These are phyloP conservation scores for Coptodon rendalli DNA, from an alignment of 2,113 vertebrate species.

Conservation along the genomic window DNA sequence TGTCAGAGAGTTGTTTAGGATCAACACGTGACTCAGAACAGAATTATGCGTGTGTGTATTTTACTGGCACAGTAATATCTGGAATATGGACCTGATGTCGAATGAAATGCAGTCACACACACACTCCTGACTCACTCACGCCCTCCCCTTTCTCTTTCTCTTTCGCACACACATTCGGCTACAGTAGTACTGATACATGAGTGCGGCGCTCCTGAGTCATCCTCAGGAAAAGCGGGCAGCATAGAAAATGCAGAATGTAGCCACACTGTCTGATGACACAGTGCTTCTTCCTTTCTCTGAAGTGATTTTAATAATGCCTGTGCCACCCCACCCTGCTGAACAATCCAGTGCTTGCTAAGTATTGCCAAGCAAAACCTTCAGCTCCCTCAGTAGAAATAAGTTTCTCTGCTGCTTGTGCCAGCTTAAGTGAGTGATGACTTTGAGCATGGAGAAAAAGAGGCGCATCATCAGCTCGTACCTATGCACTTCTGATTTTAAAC, in stretches of 20 bases:
- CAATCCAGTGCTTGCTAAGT: constrained; percentile 19
- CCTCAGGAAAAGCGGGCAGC: not conserved
- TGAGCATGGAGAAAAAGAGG: not conserved
- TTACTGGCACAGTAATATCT: not conserved
- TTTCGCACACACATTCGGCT: not conserved
- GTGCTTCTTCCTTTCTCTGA: constrained; percentile 38
- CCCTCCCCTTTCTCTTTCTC: not conserved
- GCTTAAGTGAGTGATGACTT: not conserved
- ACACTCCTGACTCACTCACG: not conserved
- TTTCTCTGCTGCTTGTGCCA: not conserved
- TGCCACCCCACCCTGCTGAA: constrained; percentile 8
- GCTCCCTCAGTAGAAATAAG: not conserved
- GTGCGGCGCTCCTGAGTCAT: not conserved
- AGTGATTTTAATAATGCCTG: constrained; percentile 38
- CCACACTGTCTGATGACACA: constrained; percentile 53
- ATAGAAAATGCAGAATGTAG: not conserved
- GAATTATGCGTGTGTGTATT: constrained; percentile 2
- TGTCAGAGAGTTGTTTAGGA: not conserved
- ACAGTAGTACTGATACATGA: constrained; percentile 5
- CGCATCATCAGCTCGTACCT: not conserved
- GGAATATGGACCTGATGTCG: constrained; percentile 5
- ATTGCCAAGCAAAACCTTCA: constrained; percentile 15
- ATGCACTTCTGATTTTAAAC: not conserved
- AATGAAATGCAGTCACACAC: constrained; percentile 5
- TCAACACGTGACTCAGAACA: constrained; percentile 25